Evolutionary conservation across 37 sponge, comb jelly and placozoan genomes (phyloP), one percentile per base, ranked within the genome.

Genomic region (Eunapius fragilis): DNA sequence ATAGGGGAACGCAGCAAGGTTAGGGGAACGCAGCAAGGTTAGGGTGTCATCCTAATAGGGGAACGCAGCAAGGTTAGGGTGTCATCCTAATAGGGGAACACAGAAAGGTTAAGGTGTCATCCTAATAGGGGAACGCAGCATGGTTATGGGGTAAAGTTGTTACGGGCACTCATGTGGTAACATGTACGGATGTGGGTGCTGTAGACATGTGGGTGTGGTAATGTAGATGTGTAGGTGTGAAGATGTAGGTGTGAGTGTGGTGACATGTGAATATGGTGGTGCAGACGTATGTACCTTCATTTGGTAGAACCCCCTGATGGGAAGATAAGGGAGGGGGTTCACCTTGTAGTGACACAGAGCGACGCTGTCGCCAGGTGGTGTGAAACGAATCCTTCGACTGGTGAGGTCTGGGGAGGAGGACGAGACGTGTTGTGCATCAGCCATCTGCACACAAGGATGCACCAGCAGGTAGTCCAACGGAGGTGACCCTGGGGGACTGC

Each of bases 271-370:
- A n/a, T n/a, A n/a, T n/a, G n/a, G n/a, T n/a, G n/a, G n/a, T n/a
- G n/a, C n/a, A n/a, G n/a, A n/a, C n/a, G n/a, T n/a, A 3, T 7
- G 33, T 69, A 58, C 98, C 94, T 96, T 91, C 98, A 97, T 97
- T 41, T 97, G 94, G 74, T 97, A 97, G 58, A 85, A 93, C 9
- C 96, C 96, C 68, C 93, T 80, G 30, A 97, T 91, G 5, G 98
- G 98, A 0, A 93, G 70, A 27, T 48, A 72, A 17, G 92, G 68
- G 3, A 90, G 11, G 17, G 48, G 70, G 0, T 92, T 81, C 31
- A 79, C 77, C 25, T 82, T 41, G 77, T 97, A 97, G 25, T 88
- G 78, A 68, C 94, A 93, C 37, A 97, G 79, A 19, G 88, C 77
- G 70, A 97, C 93, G 48, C 69, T 19, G 6, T 93, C 98, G 22